Evolutionary conservation across 2,797 vertebrate species (phyloP), one percentile per base, ranked within the genome.

Genomic region (Melanotaenia pygmaea): DNA sequence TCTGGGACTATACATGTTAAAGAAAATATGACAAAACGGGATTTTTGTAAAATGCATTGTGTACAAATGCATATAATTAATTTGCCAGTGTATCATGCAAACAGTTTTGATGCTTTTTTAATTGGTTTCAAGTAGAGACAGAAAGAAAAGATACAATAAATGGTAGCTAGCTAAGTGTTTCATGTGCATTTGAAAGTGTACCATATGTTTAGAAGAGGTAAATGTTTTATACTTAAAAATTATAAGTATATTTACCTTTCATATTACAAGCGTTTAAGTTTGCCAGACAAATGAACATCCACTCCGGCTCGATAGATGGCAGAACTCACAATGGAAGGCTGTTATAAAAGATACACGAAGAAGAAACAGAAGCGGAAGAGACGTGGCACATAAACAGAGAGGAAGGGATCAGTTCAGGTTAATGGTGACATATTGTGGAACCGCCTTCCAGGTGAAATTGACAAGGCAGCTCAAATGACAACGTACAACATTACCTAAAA

Each of bases 381-480:
- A 93, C 92, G 92, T 92, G 91, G 92, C 92, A 93, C 74, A 90
- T 82, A 90, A 91, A 91, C 90, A 68, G 24, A 56, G 78, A 88
- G 77, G 79, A 85, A 86, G 85, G 40, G 75, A 62, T 1, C 58
- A 50, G 67, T 64, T 6, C 8, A 69, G 76, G 57, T 83, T 80
- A 12, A 76, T 24, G 50, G 71, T 89, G 86, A 85, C 84, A 84
- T 66, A 61, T 56, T 30, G 3, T 20, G 65, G 34, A 70, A 9
- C 61, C 16, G 24, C 66, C 53, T 50, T 35, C n/a, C n/a, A 13
- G 50, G 53, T 62, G 18, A 50, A 62, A 58, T 34, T 34, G 18
- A 59, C 37, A 4, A 47, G 37, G 22, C 50, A 68, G 59, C 65
- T 20, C 84, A 59, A 87, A 92, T 92, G 91, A 92, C 75, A 77